Evolutionary conservation across 2,797 vertebrate genomes (phyloP).

Genomic region (Pagetopsis macropterus): DNA sequence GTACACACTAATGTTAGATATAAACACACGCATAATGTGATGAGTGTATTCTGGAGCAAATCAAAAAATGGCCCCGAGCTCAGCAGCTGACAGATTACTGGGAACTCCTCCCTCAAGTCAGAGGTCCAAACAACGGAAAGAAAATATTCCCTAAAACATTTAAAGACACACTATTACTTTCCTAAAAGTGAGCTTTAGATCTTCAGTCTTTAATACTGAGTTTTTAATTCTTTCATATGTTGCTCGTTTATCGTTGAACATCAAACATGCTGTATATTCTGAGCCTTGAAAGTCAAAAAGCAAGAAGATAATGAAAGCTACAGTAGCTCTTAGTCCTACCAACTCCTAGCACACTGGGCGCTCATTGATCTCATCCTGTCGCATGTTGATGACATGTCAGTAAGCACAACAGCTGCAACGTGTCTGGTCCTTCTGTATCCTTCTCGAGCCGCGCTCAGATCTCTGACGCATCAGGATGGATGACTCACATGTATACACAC

Average conservation of each 20-base stretch:
- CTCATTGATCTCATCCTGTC: background rate
- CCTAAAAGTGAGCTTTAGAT: background rate
- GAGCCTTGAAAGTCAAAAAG: no score
- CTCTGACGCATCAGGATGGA: background rate
- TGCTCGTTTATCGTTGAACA: no score
- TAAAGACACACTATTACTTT: no score
- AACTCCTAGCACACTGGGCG: background rate
- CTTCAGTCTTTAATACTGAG: background rate
- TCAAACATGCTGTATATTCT: no score
- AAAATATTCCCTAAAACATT: background rate
- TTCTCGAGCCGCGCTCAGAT: background rate
- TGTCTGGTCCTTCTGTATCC: background rate
- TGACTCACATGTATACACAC: no score
- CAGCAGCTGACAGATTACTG: background rate
- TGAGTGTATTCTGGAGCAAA: no score
- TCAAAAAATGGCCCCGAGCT: no score
- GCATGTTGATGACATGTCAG: background rate
- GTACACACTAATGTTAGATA: background rate
- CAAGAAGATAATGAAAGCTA: no score
- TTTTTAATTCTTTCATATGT: background rate
- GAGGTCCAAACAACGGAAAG: background rate
- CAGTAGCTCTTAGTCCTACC: no score
- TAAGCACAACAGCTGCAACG: background rate
- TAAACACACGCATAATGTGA: background rate
- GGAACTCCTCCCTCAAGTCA: background rate